Conservation (phyloP, 2,888 invertebrate species). For the Tuberolachnus salignus region DNA sequence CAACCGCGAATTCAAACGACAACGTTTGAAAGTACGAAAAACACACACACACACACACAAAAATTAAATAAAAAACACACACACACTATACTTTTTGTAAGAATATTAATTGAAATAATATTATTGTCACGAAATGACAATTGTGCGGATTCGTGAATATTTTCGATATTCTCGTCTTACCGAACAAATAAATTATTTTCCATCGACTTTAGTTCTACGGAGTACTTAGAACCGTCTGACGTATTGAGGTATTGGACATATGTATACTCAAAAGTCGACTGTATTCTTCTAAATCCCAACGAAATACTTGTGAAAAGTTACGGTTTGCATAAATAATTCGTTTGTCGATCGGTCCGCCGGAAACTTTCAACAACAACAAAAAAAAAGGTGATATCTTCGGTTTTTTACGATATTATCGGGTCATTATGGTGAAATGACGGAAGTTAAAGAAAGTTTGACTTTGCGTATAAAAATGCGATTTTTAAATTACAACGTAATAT, state of each 20-base stretch:
- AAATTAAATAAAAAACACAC: no score
- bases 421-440: neutral
- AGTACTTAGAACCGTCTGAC: no score
- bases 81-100: no score
- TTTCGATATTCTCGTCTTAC: neutral
- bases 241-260: neutral
- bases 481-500: neutral
- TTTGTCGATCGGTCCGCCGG: neutral
- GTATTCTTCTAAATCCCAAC: neutral
- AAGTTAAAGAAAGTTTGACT: conserved; percentile 1
- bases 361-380: no score
- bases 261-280: neutral
- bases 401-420: neutral
- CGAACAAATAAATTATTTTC: no score
- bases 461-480: neutral
- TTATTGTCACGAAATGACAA: no score
- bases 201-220: no score
- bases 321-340: conserved; percentile 10
- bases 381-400: neutral
- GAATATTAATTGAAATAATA: no score
- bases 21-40: no score
- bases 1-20: no score
- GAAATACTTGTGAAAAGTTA: neutral
- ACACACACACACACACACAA: no score
- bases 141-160: no score